Evolutionary conservation across 2,113 vertebrate genomes (phyloP), one percentile per base, ranked within the genome.

Genomic region (Saccopteryx leptura): DNA sequence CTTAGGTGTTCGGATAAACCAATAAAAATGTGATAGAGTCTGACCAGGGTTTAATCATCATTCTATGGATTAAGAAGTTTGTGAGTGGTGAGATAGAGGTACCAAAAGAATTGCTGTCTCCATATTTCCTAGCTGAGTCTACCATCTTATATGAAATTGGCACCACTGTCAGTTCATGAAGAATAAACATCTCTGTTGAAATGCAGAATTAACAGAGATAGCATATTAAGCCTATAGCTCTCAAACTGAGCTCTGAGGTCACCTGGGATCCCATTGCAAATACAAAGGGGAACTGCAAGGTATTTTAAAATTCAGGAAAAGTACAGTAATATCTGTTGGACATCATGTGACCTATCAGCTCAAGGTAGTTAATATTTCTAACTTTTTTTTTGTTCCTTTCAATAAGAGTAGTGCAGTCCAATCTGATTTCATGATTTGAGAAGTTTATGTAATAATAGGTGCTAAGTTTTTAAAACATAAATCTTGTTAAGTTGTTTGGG

Each of bases 301-400:
- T 88, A 75, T 95, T 79, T 79, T 69, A 65, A 90, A 78, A 84
- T 39, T 79, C 46, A 69, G 50, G 48, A 33, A 58, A 91, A 88
- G 60, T 9, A 69, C 19, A 69, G 7, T 66, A 76, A 88, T 12
- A 28, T 80, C 54, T 80, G 7, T 2, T 23, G 28, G 71, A 81
- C 7, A 88, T 84, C 4, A 7, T 66, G 71, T 21, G 33, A 84
- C 66, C 8, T 75, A 76, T 21, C 14, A 65, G n/a, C 12, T 81
- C 5, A 76, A 93, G 15, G 31, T 69, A 46, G 58, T 84, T 74
- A 79, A 85, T 2, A 84, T 48, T 96, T 94, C 80, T 54, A 72
- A 93, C 10, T 1, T 61, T 52, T 4, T 1, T 39, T 69, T 46
- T 1, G 15, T 93, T 94, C 5, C 14, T 82, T 86, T 93, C 63